These are phyloP conservation scores for Danio kyathit DNA, from an alignment of 2,797 vertebrate genomes.

Conservation along the genomic window DNA sequence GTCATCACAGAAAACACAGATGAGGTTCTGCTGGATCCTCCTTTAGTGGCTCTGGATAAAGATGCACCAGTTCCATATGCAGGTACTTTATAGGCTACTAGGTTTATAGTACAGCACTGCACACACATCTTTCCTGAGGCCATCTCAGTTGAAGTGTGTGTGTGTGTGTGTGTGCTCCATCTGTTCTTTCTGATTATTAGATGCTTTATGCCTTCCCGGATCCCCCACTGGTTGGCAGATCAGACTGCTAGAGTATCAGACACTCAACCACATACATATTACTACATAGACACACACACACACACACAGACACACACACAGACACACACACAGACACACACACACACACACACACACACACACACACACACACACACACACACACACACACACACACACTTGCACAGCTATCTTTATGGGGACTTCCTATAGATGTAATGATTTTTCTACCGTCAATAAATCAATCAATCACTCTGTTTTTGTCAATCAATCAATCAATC, in stretches of 20 bases:
- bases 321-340: no score
- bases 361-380: no score
- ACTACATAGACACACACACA: no score
- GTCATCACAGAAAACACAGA: slow-evolving; percentile 96
- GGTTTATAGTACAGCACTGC: background rate
- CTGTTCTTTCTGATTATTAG: slow-evolving; percentile 23
- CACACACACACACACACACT: no score
- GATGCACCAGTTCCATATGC: slow-evolving; percentile 94
- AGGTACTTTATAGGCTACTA: slow-evolving; percentile 76
- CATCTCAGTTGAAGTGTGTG: slow-evolving; percentile 5
- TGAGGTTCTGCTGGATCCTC: slow-evolving; percentile 94
- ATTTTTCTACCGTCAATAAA: no score
- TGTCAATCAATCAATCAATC: no score
- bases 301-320: no score
- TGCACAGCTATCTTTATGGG: no score
- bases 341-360: no score
- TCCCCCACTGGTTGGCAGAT: slow-evolving; percentile 32
- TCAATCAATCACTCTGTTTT: no score
- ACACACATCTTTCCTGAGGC: slow-evolving; percentile 17
- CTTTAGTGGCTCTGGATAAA: slow-evolving; percentile 95
- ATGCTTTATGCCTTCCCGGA: slow-evolving; percentile 25
- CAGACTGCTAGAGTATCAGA: slow-evolving; percentile 4
- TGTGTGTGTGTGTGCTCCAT: slow-evolving; percentile 7
- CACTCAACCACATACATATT: background rate
- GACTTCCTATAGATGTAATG: no score